phyloP scores from a whole-genome alignment of 1,140 invertebrate species.

The Heterodera carotae region DNA sequence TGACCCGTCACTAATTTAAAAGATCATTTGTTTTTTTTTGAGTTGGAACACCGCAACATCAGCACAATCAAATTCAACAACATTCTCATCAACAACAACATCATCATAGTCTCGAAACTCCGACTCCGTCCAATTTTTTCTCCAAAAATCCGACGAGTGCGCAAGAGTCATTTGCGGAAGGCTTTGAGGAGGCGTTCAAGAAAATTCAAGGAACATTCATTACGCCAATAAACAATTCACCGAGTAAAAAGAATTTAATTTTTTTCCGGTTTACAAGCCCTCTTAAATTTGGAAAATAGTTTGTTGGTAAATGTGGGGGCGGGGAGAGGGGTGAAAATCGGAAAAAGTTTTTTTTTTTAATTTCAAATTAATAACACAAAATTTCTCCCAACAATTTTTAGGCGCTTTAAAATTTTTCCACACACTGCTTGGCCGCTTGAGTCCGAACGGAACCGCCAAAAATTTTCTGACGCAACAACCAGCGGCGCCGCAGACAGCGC shows the following conservation, averaged over 20 bases:
- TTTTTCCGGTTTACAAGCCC: not conserved
- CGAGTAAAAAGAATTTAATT: not conserved
- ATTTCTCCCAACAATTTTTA: not conserved
- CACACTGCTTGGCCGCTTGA: not conserved
- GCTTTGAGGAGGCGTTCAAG: slow-evolving; percentile 18
- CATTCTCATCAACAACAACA: not conserved
- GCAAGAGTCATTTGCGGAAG: slow-evolving; percentile 28
- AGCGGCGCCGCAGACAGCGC: no score
- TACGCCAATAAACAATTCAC: not conserved
- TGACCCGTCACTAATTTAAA: no score
- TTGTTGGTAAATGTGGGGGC: no score
- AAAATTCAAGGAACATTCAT: slow-evolving; percentile 2
- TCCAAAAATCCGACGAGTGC: slow-evolving; percentile 11
- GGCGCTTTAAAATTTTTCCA: not conserved
- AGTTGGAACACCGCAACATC: slow-evolving; percentile 5
- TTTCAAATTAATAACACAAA: no score
- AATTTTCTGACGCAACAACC: not conserved
- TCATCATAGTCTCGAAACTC: slow-evolving; percentile 12
- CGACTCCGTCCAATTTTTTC: slow-evolving; percentile 26
- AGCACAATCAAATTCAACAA: not conserved
- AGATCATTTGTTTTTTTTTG: not conserved
- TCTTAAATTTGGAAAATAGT: no score
- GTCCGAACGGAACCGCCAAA: not conserved
- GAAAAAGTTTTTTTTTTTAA: no score
- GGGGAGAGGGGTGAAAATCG: no score